A percentile compares a stretch with the other conserved stretches of the same genome.
These are phyloP conservation scores for Psittacula derbiana DNA, from an alignment of 2,797 vertebrate species.

Conservation along the genomic window DNA sequence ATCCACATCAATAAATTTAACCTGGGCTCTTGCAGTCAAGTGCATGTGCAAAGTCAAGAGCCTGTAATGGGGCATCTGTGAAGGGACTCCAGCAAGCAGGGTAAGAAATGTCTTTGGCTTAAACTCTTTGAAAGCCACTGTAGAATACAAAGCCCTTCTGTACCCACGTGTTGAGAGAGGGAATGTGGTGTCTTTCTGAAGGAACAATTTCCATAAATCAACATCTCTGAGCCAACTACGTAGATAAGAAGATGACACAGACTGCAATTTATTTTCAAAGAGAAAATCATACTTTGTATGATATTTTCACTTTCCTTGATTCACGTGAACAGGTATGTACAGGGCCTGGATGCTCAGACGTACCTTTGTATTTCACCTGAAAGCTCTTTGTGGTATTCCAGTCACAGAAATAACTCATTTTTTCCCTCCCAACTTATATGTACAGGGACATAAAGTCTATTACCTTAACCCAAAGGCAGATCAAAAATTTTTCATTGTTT, in stretches of 20 bases:
- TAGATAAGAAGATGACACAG: background rate
- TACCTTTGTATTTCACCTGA: background rate
- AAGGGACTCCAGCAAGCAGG: background rate
- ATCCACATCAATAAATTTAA: fast-evolving
- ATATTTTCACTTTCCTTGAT: background rate
- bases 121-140: background rate
- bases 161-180: fast-evolving
- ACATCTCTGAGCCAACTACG: background rate
- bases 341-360: background rate
- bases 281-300: fast-evolving
- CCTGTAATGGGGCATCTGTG: background rate
- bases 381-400: background rate
- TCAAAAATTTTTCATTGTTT: background rate
- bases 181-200: background rate
- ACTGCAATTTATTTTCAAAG: background rate
- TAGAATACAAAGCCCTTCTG: background rate
- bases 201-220: background rate
- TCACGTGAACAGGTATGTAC: fast-evolving
- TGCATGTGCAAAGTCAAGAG: background rate
- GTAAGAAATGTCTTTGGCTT: background rate
- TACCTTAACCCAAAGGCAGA: background rate
- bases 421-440: background rate
- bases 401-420: background rate
- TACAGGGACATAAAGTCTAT: background rate
- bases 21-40: background rate